phyloP scores from a whole-genome alignment of 2,888 invertebrate genomes.

The Drosophila rubida region DNA sequence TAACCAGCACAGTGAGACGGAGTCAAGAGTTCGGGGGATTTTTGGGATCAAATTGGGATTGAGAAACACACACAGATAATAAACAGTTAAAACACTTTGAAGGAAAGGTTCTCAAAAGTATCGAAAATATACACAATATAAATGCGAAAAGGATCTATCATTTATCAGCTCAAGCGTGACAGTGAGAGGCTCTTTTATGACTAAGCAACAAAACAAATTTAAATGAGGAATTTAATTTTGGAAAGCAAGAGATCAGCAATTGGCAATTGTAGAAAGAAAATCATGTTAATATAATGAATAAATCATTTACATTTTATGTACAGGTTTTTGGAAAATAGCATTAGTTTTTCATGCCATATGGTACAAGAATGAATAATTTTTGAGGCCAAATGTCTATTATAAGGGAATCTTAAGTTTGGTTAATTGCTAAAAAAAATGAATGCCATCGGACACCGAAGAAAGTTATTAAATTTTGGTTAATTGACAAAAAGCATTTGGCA shows the following conservation, averaged over 20 bases:
- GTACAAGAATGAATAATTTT: not conserved
- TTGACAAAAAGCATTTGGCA: not conserved
- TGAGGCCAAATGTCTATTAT: not conserved
- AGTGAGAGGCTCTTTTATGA: not conserved
- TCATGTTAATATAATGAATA: not conserved
- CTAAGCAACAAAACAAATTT: too few relatives aligned
- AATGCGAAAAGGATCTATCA: conserved; percentile 18
- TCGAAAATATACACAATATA: conserved; percentile 17
- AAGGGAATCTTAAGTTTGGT: too few relatives aligned
- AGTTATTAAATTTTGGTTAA: not conserved
- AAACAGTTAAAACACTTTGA: conserved; percentile 35
- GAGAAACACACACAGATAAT: conserved; percentile 39
- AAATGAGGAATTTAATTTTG: not conserved
- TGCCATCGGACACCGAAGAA: too few relatives aligned
- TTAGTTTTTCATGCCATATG: not conserved
- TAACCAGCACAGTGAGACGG: conserved; percentile 14
- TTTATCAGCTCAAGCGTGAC: not conserved
- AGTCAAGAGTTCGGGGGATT: conserved; percentile 1
- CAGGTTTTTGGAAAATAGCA: not conserved
- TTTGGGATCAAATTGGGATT: conserved; percentile 24
- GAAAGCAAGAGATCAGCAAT: not conserved
- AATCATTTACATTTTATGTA: not conserved
- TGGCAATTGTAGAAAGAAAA: not conserved
- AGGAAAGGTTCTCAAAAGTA: not conserved
- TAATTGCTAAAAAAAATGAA: too few relatives aligned